Conservation (phyloP, 2,888 invertebrate genomes). For the Heliconius cydno region DNA sequence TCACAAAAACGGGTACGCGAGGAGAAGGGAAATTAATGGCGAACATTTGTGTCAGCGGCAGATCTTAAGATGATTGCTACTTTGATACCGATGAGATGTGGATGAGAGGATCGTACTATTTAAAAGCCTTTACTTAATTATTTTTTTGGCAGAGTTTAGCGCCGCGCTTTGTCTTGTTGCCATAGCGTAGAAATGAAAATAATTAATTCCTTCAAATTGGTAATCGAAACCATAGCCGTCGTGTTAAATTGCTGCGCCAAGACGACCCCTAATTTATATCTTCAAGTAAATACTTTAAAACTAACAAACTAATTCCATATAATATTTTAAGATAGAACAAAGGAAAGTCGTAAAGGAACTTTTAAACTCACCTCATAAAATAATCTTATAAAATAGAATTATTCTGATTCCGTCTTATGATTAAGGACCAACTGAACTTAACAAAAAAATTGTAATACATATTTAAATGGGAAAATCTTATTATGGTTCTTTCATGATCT, state of each 20-base stretch:
- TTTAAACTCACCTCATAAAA: neutral
- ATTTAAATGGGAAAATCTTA: neutral
- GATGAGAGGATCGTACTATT: too few relatives aligned
- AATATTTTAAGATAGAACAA: neutral
- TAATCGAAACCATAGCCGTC: neutral
- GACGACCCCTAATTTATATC: neutral
- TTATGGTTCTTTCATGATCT: neutral
- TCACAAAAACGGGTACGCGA: constrained; percentile 5
- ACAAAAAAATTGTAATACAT: neutral
- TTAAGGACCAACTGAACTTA: neutral
- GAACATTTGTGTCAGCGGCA: constrained; percentile 12
- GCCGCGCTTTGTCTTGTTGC: neutral
- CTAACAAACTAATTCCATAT: neutral
- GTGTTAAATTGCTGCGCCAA: neutral
- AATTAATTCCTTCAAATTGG: neutral
- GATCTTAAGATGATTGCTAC: constrained; percentile 17
- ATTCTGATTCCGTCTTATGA: neutral
- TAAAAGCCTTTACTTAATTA: neutral
- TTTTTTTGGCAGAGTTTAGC: too few relatives aligned
- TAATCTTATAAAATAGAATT: neutral
- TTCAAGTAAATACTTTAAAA: neutral
- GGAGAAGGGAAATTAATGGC: constrained; percentile 15
- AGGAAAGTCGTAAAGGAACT: constrained; percentile 1
- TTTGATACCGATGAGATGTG: constrained; percentile 2
- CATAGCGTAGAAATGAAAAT: too few relatives aligned